Evolutionary conservation across 2,797 vertebrate genomes (phyloP), one percentile per base, ranked within the genome.

Genomic region (Anguilla pacifica): DNA sequence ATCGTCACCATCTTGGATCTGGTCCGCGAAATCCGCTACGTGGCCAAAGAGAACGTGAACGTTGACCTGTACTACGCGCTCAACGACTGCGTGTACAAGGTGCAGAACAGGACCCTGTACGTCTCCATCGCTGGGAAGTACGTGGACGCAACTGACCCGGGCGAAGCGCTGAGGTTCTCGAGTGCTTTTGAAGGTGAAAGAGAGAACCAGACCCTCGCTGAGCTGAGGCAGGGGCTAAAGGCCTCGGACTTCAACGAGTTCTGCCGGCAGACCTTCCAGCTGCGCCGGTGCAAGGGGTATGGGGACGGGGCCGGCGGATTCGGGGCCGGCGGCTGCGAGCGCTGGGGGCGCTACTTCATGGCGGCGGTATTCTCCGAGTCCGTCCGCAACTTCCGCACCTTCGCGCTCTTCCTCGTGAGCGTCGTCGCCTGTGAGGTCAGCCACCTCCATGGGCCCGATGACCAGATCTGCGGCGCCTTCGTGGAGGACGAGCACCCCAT

Each of bases 401-500:
- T 94, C 87, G 94, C 94, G 0, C 94, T 95, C 22, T 95, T 95
- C 85, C 93, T 96, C 53, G 94, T 95, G 94, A 94, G 94, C 0
- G 91, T 94, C 31, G 94, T 95, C 0, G 92, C 93, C 13, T 95
- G 94, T 39, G 94, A 95, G 84, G 94, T 95, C 6, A 92, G 94
- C 3, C 92, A 87, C 0, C 87, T 84, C 0, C 88, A 79, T 0
- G 91, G 93, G 0, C 85, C 59, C 0, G 93, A 94, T 13, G 91
- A 93, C 49, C 11, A 83, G 0, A 86, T 95, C n/a, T n/a, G n/a
- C n/a, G n/a, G n/a, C n/a, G n/a, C n/a, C 28, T 95, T 95, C 17
- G 92, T 92, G 1, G 93, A 90, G 6, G 90, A 88, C 0, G 90
- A 94, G 57, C 94, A 95, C 79, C 94, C 94, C 10, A 95, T 96